These are phyloP conservation scores for Alfaro cultratus DNA, from an alignment of 2,797 vertebrate species.

Conservation along the genomic window DNA sequence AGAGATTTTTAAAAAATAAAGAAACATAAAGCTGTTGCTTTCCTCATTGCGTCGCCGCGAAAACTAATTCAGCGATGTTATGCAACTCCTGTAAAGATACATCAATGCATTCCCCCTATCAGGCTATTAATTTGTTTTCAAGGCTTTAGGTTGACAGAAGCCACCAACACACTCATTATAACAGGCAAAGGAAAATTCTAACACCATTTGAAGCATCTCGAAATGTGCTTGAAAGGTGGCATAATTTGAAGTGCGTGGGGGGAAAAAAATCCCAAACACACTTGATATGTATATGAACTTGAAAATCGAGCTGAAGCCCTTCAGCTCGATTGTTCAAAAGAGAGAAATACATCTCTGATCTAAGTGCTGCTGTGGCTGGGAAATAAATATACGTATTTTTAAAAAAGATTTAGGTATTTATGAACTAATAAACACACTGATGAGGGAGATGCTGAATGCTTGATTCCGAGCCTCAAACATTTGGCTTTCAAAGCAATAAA, in stretches of 20 bases:
- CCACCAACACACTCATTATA: slow-evolving; percentile 10
- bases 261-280: not conserved
- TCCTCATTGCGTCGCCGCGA: not conserved
- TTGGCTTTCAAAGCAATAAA: slow-evolving; percentile 37
- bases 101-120: slow-evolving; percentile 14
- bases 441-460: slow-evolving; percentile 26
- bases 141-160: slow-evolving; percentile 28
- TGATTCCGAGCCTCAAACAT: slow-evolving; percentile 41
- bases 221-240: slow-evolving; percentile 13
- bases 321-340: slow-evolving; percentile 21
- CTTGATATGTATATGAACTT: slow-evolving; percentile 42
- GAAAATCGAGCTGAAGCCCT: slow-evolving; percentile 30
- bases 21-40: not conserved
- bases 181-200: slow-evolving; percentile 4
- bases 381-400: not conserved
- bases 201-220: not conserved
- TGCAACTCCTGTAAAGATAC: not conserved
- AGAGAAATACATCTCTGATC: slow-evolving; percentile 21
- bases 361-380: not conserved
- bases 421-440: slow-evolving; percentile 28
- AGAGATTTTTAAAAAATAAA: not conserved
- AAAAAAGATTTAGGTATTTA: slow-evolving; percentile 21
- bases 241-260: slow-evolving; percentile 11
- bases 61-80: not conserved
- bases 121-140: slow-evolving; percentile 39